Percentiles rank a stretch among this genome's conserved stretches.
phyloP scores from a whole-genome alignment of 2,113 vertebrate genomes.

The Psilopogon haemacephalus region DNA sequence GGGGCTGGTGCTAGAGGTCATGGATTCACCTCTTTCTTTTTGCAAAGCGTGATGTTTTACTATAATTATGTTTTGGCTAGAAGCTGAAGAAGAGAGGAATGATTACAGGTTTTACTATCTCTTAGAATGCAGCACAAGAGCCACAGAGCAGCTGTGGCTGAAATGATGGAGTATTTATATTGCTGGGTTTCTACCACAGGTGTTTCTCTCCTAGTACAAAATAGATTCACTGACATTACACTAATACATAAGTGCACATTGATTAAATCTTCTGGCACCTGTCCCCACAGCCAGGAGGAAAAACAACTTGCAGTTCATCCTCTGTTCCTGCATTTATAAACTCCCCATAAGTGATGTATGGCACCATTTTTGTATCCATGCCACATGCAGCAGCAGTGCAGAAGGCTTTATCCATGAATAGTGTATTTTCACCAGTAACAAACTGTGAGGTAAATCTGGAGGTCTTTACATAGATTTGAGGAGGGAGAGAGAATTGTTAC shows the following conservation, averaged over 20 bases:
- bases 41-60: not conserved
- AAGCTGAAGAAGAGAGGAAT: slow-evolving; percentile 30
- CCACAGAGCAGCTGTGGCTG: slow-evolving; percentile 46
- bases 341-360: not conserved
- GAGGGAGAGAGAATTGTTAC: not conserved
- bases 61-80: slow-evolving; percentile 54
- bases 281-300: not conserved
- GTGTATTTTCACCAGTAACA: not conserved
- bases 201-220: not conserved
- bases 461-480: not conserved
- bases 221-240: not conserved
- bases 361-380: not conserved
- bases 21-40: not conserved
- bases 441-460: not conserved
- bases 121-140: slow-evolving; percentile 36
- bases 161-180: slow-evolving; percentile 27
- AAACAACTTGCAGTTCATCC: not conserved
- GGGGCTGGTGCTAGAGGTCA: not conserved
- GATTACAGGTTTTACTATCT: not conserved
- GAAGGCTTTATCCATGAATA: not conserved
- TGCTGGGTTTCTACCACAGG: slow-evolving; percentile 17
- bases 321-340: not conserved
- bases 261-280: not conserved
- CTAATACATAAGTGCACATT: not conserved
- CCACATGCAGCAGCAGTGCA: not conserved